phyloP scores from a whole-genome alignment of 2,888 invertebrate genomes.

The Nomada flava region DNA sequence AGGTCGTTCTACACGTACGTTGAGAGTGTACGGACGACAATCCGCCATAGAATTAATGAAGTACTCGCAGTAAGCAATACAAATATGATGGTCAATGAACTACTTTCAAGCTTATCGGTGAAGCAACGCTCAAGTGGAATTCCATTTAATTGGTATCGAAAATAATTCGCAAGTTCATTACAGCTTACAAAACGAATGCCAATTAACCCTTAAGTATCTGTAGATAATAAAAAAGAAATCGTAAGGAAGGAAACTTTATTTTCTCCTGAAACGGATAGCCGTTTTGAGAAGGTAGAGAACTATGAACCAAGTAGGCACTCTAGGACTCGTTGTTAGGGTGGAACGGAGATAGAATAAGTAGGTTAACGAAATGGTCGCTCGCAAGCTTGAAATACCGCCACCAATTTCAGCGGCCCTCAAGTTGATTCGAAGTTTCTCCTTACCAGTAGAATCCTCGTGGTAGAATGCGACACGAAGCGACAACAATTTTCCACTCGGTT shows the following conservation, averaged over 20 bases:
- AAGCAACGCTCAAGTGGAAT: slow-evolving; percentile 31
- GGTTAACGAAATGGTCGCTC: slow-evolving; percentile 75
- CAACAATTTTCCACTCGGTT: slow-evolving; percentile 73
- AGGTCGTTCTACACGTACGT: neutral
- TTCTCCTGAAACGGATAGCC: slow-evolving; percentile 24
- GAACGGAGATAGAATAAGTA: slow-evolving; percentile 70
- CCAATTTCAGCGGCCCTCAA: slow-evolving; percentile 72
- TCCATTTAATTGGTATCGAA: slow-evolving; percentile 28
- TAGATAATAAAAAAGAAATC: slow-evolving; percentile 51
- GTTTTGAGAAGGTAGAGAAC: slow-evolving; percentile 53
- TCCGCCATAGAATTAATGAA: slow-evolving; percentile 8
- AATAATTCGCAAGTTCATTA: slow-evolving; percentile 27
- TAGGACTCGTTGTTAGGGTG: slow-evolving; percentile 14
- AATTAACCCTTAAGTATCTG: slow-evolving; percentile 6
- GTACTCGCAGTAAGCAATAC: neutral
- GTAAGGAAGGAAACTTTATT: slow-evolving; percentile 38
- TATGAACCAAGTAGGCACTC: slow-evolving; percentile 60
- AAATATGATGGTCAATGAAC: slow-evolving; percentile 12
- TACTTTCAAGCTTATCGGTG: slow-evolving; percentile 25
- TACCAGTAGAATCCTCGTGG: slow-evolving; percentile 31
- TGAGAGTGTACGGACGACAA: slow-evolving; percentile 4
- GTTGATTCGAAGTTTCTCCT: slow-evolving; percentile 67
- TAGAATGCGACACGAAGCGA: slow-evolving; percentile 60
- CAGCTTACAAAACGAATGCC: slow-evolving; percentile 36
- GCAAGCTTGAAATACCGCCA: slow-evolving; percentile 71